Base-by-base conservation (phyloP, 2,888 invertebrate species). In the Smittia aterrima region DNA sequence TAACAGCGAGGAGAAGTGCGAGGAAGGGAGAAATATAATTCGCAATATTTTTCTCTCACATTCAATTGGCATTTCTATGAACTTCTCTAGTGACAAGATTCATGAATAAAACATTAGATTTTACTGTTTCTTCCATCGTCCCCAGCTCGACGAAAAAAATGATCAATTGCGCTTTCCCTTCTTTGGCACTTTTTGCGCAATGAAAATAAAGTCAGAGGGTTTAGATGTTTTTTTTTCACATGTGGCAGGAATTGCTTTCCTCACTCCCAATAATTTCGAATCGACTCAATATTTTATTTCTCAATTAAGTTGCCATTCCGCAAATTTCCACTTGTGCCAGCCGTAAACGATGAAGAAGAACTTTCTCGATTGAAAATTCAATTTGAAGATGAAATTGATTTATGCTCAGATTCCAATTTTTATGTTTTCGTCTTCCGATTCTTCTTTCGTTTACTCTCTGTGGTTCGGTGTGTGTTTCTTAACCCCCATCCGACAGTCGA, bases 361-460 rank as follows among this genome's bases (percentile, higher is more conserved):
- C 18, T 6, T 22, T 27, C 9, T 66, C 64, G 64, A 66, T 70
- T 70, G 68, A 53, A 70, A 70, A 53, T 70, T 70, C 53, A 47
- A 70, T 53, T 70, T 70, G 25, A 67, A 32, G 32, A 47, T 47
- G 41, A 70, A 70, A 47, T 70, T 70, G 68, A 70, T 70, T 70
- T 70, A 70, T 70, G 47, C 25, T 67, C 67, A 41, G 67, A 67
- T 67, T 67, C 27, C n/a, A 18, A 32, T 47, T 18, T 58, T 58
- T 58, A 58, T 58, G 58, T 13, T 32, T 32, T 32, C 32, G 32
- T 32, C 32, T 32, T 32, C 7, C 22, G 58, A 22, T 22, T 0
- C 24, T 64, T 64, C 64, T 64, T 64, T 16, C 7, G 3, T 4
- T 58, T 58, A 1, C 27, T 27, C 22, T 25, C 25, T 20, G 2